phyloP scores from a whole-genome alignment of 2,888 invertebrate genomes.

The Hermaeophaga mercurialis region DNA sequence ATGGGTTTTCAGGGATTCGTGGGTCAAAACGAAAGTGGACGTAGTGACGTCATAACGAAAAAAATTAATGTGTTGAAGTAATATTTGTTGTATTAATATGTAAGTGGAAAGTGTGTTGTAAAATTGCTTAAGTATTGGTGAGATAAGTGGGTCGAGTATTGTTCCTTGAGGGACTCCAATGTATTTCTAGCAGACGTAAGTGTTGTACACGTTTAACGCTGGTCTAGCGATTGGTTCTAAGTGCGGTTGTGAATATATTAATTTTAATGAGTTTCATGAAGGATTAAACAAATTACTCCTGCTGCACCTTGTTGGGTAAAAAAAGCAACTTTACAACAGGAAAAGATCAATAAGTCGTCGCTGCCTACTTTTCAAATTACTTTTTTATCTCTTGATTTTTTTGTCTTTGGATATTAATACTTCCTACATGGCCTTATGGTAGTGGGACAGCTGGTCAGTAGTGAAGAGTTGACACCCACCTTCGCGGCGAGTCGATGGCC shows the following conservation, averaged over 20 bases:
- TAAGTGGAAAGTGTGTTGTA: no score
- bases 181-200: no score
- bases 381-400: slow-evolving; percentile 14
- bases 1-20: slow-evolving; percentile 13
- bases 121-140: no score
- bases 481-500: slow-evolving; percentile 12
- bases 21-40: background rate
- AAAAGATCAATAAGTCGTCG: slow-evolving; percentile 12
- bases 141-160: no score
- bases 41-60: background rate
- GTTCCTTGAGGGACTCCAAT: no score
- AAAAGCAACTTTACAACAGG: background rate
- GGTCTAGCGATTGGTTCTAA: no score
- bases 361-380: slow-evolving; percentile 16
- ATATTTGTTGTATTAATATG: no score
- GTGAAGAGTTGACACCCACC: slow-evolving; percentile 26
- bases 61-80: background rate
- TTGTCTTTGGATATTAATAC: slow-evolving; percentile 22
- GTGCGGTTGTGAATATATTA: no score
- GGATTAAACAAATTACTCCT: no score
- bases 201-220: no score
- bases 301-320: no score
- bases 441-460: slow-evolving; percentile 21
- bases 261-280: no score
- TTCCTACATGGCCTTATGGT: slow-evolving; percentile 20